These are phyloP conservation scores for Alcedo atthis DNA, from an alignment of 2,797 vertebrate genomes.

Conservation along the genomic window DNA sequence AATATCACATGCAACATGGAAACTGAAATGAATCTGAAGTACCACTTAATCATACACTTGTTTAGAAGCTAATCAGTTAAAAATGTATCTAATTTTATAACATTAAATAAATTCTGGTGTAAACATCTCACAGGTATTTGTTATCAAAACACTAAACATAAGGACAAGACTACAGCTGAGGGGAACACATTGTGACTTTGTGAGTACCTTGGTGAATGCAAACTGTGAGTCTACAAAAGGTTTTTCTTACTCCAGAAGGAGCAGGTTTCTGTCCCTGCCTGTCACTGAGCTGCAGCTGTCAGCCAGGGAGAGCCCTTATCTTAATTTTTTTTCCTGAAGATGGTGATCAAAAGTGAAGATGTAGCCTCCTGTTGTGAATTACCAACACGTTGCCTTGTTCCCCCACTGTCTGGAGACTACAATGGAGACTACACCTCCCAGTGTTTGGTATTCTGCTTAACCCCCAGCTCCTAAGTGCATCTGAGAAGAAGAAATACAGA, in stretches of 20 bases:
- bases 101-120: neutral
- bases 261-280: neutral
- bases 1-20: neutral
- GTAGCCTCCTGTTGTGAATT: slow-evolving; percentile 11
- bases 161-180: neutral
- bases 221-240: neutral
- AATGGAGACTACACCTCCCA: neutral
- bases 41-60: slow-evolving; percentile 1
- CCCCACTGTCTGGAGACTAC: neutral
- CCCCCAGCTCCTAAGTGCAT: neutral
- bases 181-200: neutral
- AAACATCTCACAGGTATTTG: neutral
- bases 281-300: neutral
- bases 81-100: neutral
- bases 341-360: neutral
- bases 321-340: neutral
- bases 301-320: neutral
- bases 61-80: slow-evolving; percentile 7
- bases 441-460: slow-evolving; percentile 44
- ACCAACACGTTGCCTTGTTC: slow-evolving; percentile 5
- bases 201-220: neutral
- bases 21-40: slow-evolving; percentile 18
- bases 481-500: neutral
- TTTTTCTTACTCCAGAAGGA: neutral
- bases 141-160: neutral